phyloP scores from a whole-genome alignment of 2,888 invertebrate genomes.

The Thecophora atra region DNA sequence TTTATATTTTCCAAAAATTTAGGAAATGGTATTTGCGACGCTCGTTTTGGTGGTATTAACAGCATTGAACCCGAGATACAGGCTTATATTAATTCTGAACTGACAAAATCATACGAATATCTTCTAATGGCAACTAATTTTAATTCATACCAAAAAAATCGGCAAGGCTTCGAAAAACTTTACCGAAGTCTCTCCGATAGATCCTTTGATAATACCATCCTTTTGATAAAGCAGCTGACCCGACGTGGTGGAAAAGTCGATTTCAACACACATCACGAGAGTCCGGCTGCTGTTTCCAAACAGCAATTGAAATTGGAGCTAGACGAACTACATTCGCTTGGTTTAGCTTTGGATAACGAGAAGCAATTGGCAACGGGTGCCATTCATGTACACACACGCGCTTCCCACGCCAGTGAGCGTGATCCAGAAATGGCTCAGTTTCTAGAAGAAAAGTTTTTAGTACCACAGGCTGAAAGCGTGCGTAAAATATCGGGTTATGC shows the following conservation, averaged over 20 bases:
- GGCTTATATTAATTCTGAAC: constrained; percentile 69
- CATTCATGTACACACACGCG: constrained; percentile 73
- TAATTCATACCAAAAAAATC: constrained; percentile 79
- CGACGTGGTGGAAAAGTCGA: constrained; percentile 75
- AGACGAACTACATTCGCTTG: constrained; percentile 77
- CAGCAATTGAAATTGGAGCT: constrained; percentile 49
- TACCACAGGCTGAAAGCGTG: constrained; percentile 74
- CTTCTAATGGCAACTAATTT: constrained; percentile 79
- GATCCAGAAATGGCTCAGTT: constrained; percentile 80
- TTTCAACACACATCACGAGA: constrained; percentile 64
- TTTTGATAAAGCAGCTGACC: constrained; percentile 80
- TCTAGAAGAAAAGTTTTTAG: constrained; percentile 80
- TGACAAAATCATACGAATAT: constrained; percentile 80
- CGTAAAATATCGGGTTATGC: constrained; percentile 79
- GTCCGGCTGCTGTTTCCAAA: constrained; percentile 47
- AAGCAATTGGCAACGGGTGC: constrained; percentile 77
- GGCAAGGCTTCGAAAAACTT: constrained; percentile 79
- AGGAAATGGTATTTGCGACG: constrained; percentile 51
- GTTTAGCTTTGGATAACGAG: constrained; percentile 78
- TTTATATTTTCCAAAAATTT: not conserved
- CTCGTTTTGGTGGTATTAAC: constrained; percentile 56
- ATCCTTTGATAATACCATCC: constrained; percentile 78
- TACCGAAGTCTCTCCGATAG: constrained; percentile 79
- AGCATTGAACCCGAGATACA: constrained; percentile 55
- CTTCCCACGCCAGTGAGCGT: constrained; percentile 69